Percentiles rank a stretch among this genome's conserved stretches.
phyloP scores from a whole-genome alignment of 23 tunicate genomes.

The Trididemnum nubilum region DNA sequence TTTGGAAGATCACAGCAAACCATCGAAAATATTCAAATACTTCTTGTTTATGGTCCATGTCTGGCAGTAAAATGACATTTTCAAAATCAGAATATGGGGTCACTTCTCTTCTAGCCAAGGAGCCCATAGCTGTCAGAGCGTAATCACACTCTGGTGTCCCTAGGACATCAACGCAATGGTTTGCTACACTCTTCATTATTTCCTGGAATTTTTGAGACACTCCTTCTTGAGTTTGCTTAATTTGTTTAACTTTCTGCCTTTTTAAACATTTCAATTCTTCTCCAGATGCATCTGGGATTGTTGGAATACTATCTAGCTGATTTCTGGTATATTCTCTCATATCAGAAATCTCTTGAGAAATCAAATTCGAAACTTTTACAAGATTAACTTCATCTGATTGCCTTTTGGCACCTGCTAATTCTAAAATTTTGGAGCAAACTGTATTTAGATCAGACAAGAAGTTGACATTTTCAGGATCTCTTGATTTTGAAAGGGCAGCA shows the following conservation, averaged over 20 bases:
- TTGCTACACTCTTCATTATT: neutral
- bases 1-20: constrained; percentile 54
- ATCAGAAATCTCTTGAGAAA: neutral
- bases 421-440: constrained; percentile 4
- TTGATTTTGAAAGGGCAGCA: constrained; percentile 33
- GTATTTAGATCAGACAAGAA: neutral
- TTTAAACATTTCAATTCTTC: neutral
- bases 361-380: neutral
- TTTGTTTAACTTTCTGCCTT: neutral
- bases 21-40: constrained; percentile 55
- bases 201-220: neutral
- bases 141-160: constrained; percentile 22
- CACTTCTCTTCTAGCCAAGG: constrained; percentile 48
- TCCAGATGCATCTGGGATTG: neutral
- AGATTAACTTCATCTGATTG: neutral
- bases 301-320: neutral
- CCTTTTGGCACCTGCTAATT: neutral
- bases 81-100: constrained; percentile 75
- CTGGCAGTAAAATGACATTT: constrained; percentile 41
- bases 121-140: constrained; percentile 40
- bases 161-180: constrained; percentile 9
- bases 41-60: constrained; percentile 19
- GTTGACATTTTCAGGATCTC: constrained; percentile 14
- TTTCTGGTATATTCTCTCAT: neutral
- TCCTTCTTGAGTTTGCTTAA: neutral